A percentile compares a stretch with the other conserved stretches of the same genome.
These are phyloP conservation scores for Xestia sexstrigata DNA, from an alignment of 2,888 invertebrate species.

Conservation along the genomic window DNA sequence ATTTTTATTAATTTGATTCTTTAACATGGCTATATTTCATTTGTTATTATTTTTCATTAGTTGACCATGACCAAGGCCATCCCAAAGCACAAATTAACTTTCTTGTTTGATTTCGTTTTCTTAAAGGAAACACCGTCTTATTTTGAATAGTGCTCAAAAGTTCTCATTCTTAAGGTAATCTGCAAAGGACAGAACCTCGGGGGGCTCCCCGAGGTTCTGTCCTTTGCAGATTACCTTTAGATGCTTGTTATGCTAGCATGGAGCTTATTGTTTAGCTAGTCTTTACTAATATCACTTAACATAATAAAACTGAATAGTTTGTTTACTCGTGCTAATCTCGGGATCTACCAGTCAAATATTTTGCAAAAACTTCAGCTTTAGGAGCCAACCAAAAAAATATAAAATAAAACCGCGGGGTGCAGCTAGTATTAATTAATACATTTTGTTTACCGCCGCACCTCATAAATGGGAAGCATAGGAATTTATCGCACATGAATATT, in stretches of 20 bases:
- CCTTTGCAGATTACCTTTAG: not conserved
- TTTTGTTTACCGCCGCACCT: too few relatives aligned
- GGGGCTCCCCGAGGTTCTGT: not conserved
- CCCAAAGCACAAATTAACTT: not conserved
- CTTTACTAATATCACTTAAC: not conserved
- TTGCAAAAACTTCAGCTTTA: not conserved
- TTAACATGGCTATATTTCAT: too few relatives aligned
- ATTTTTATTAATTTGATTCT: too few relatives aligned
- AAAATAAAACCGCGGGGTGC: not conserved
- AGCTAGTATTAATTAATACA: too few relatives aligned
- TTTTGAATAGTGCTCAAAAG: not conserved
- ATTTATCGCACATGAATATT: conserved; percentile 44
- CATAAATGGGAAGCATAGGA: not conserved
- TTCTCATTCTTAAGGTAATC: too few relatives aligned
- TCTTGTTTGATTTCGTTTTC: not conserved
- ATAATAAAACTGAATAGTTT: not conserved
- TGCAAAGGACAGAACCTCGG: too few relatives aligned
- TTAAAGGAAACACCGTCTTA: not conserved
- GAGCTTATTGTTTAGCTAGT: not conserved
- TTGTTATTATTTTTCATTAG: too few relatives aligned
- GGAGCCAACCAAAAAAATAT: not conserved
- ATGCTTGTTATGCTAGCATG: not conserved
- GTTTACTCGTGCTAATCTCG: not conserved
- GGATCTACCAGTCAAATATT: not conserved
- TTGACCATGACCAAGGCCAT: too few relatives aligned